Evolutionary conservation across 2,888 invertebrate genomes (phyloP).

Genomic region (Polietes domitor): DNA sequence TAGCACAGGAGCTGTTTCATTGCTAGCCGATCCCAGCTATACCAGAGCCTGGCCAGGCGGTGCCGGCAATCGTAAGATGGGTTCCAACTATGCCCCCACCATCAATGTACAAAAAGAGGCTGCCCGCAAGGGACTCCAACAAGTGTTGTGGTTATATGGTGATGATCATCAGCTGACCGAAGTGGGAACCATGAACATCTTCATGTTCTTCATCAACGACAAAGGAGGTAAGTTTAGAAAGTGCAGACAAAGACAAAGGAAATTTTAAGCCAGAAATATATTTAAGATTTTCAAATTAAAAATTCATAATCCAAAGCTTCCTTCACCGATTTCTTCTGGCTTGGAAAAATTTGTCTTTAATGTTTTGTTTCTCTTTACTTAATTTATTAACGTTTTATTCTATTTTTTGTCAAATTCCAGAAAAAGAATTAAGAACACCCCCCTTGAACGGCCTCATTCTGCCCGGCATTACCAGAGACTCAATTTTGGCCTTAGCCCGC

Average conservation of each 20-base stretch:
- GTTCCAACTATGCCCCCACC: constrained; percentile 95
- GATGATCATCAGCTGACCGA: constrained; percentile 96
- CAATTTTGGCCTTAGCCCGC: constrained; percentile 89
- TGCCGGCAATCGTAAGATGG: constrained; percentile 96
- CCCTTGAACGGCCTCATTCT: constrained; percentile 96
- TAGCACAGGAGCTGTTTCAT: constrained; percentile 86
- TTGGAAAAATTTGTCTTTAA: too few species aligned
- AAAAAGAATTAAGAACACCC: constrained; percentile 95
- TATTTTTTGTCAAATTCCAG: constrained; percentile 81
- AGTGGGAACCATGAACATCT: constrained; percentile 99
- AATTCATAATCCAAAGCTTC: too few species aligned
- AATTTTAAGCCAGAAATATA: too few species aligned
- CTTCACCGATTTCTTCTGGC: too few species aligned
- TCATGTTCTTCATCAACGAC: constrained; percentile 92
- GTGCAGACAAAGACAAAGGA: too few species aligned
- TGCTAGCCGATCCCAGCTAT: constrained; percentile 95
- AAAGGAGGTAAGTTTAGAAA: constrained; percentile 93
- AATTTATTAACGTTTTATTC: constrained; percentile 6
- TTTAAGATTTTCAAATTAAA: too few species aligned
- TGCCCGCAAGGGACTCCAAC: constrained; percentile 89
- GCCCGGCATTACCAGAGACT: constrained; percentile 95
- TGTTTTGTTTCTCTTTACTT: not conserved
- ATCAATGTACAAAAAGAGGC: constrained; percentile 92
- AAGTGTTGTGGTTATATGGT: constrained; percentile 98
- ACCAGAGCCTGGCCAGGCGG: constrained; percentile 95